These are phyloP conservation scores for Ooceraea biroi DNA, from an alignment of 1,140 invertebrate species.

Conservation along the genomic window DNA sequence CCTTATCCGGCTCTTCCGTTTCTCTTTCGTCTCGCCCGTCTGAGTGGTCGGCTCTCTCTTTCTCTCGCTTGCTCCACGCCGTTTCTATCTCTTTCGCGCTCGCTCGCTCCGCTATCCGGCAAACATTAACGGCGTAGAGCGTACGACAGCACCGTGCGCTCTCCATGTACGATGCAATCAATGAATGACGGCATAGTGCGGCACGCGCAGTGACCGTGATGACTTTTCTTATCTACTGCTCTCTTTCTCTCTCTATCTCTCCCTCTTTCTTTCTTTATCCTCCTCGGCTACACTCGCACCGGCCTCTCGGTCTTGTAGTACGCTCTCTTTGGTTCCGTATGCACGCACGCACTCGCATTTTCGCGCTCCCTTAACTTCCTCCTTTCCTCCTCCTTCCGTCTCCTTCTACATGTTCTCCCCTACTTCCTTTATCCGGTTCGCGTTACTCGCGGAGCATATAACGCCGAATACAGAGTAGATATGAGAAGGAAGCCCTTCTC, in stretches of 20 bases:
- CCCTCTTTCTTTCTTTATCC: slow-evolving; percentile 3
- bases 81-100: slow-evolving; percentile 37
- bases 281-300: background rate
- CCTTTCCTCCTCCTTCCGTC: slow-evolving; percentile 8
- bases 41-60: slow-evolving; percentile 28
- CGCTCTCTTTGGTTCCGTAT: background rate
- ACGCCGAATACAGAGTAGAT: slow-evolving; percentile 52
- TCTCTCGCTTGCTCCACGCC: slow-evolving; percentile 12
- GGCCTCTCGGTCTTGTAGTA: slow-evolving; percentile 17
- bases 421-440: slow-evolving; percentile 70
- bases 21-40: slow-evolving; percentile 23
- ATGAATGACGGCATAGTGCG: slow-evolving; percentile 80
- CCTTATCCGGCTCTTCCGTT: slow-evolving; percentile 15
- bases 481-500: slow-evolving; percentile 26
- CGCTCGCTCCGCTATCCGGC: slow-evolving; percentile 54
- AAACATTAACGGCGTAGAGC: slow-evolving; percentile 70
- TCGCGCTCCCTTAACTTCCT: slow-evolving; percentile 23
- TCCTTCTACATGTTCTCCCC: slow-evolving; percentile 53
- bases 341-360: slow-evolving; percentile 28
- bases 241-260: slow-evolving; percentile 17
- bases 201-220: slow-evolving; percentile 81
- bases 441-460: slow-evolving; percentile 78
- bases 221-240: slow-evolving; percentile 79
- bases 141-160: slow-evolving; percentile 72
- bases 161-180: slow-evolving; percentile 77